These are phyloP conservation scores for Amazona vittata DNA, from an alignment of 2,113 vertebrate species.

Conservation along the genomic window DNA sequence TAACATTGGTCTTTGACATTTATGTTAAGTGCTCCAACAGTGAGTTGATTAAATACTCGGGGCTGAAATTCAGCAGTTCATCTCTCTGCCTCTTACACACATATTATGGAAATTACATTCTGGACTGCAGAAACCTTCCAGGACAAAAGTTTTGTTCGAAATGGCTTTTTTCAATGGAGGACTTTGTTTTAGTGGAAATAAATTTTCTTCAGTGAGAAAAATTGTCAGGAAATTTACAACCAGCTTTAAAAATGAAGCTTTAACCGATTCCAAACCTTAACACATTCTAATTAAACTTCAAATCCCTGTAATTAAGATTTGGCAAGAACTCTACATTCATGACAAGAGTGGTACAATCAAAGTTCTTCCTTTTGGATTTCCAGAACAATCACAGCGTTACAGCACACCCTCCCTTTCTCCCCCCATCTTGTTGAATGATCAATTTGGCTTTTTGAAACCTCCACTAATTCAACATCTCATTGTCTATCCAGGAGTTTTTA, in stretches of 20 bases:
- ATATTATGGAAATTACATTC: background rate
- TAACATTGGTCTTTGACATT: background rate
- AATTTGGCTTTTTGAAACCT: background rate
- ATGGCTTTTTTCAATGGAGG: background rate
- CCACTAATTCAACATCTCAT: background rate
- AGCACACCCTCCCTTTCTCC: rapidly evolving
- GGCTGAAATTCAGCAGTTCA: background rate
- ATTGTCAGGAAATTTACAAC: background rate
- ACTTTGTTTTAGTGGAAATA: background rate
- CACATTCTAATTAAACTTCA: background rate
- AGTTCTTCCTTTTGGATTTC: background rate
- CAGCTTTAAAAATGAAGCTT: background rate
- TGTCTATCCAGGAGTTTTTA: background rate
- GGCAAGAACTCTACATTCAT: background rate
- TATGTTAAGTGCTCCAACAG: background rate
- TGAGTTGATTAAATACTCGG: background rate
- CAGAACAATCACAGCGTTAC: background rate
- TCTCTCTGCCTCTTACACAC: background rate
- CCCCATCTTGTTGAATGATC: background rate
- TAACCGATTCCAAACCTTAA: background rate
- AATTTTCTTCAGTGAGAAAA: background rate
- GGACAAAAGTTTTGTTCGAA: background rate
- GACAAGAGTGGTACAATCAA: background rate
- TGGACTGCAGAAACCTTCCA: background rate
- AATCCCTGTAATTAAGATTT: background rate